Conservation (phyloP, 2,888 invertebrate species). For the Prenolepis imparis region DNA sequence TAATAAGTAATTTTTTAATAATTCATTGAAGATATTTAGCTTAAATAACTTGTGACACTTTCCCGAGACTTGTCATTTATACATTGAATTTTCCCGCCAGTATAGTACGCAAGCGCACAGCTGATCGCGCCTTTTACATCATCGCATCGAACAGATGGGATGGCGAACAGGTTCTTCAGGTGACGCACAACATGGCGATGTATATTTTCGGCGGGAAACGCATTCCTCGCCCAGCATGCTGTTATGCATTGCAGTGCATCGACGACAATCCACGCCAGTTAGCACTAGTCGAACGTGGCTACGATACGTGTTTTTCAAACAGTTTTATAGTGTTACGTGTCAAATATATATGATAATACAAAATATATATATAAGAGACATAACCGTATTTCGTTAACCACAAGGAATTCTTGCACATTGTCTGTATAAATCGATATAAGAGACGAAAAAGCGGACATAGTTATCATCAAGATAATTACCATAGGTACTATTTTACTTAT, state of each 20-base stretch:
- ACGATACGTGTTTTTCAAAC: not conserved
- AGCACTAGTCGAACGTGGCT: not conserved
- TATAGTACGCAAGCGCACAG: not conserved
- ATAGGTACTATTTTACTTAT: slow-evolving; percentile 22
- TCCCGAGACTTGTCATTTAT: not conserved
- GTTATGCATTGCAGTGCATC: not conserved
- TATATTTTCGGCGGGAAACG: slow-evolving; percentile 41
- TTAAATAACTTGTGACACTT: not conserved
- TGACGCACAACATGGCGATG: slow-evolving; percentile 15
- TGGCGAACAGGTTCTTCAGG: not conserved
- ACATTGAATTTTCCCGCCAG: not conserved
- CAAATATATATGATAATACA: not conserved
- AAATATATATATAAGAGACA: not conserved
- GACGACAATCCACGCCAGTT: not conserved
- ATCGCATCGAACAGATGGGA: slow-evolving; percentile 9
- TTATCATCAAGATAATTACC: slow-evolving; percentile 29
- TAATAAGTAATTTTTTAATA: not conserved
- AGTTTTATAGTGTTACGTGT: slow-evolving; percentile 13
- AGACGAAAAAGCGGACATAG: not conserved
- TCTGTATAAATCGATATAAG: slow-evolving; percentile 20
- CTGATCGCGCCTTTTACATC: not conserved
- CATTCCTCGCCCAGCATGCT: not conserved
- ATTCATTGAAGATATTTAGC: not conserved
- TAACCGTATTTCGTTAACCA: slow-evolving; percentile 12
- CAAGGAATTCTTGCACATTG: not conserved